Evolutionary conservation across 2,888 invertebrate species (phyloP), one percentile per base, ranked within the genome.

Genomic region (Chloroclystis v-ata): DNA sequence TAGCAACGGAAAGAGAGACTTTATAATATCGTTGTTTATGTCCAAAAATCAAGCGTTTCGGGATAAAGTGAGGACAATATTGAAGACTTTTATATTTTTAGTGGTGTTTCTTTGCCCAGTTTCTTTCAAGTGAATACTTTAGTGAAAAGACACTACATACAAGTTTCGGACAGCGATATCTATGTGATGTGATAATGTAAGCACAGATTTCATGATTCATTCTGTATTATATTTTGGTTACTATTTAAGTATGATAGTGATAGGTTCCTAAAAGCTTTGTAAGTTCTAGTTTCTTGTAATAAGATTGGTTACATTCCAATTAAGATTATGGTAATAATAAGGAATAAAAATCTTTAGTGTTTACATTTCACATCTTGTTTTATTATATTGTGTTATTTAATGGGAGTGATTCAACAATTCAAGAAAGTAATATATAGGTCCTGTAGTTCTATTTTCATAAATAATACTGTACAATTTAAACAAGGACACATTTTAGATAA

Each of bases 111-210:
- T 9, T 10, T 7, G 1, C 20, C 24, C 33, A 28, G 46, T 43
- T 47, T 9, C 12, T 38, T 25, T 30, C 28, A 46, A 30, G 45
- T 43, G 44, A 50, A 46, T 45, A 47, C 47, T 51, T 38, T 52
- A 57, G 57, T 57, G 55, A 47, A 43, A 56, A 49, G 43, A 43
- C 45, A 39, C 42, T 48, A 12, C 13, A 61, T 60, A 54, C 42
- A 42, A 52, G 53, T 63, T 56, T 54, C 51, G 82, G 82, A 69
- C 76, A 56, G 43, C 48, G 54, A 46, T 53, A 61, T 78, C 79
- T 67, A 46, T 86, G 86, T 86, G 86, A 46, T 86, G 86, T 86
- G 86, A 86, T 86, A 86, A 84, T 83, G 78, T 82, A 79, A 78
- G 76, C 77, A 75, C 80, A 80, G 80, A 74, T 69, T 78, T 69